Evolutionary conservation across 2,113 vertebrate genomes (phyloP).

Genomic region (Maccullochella peelii): DNA sequence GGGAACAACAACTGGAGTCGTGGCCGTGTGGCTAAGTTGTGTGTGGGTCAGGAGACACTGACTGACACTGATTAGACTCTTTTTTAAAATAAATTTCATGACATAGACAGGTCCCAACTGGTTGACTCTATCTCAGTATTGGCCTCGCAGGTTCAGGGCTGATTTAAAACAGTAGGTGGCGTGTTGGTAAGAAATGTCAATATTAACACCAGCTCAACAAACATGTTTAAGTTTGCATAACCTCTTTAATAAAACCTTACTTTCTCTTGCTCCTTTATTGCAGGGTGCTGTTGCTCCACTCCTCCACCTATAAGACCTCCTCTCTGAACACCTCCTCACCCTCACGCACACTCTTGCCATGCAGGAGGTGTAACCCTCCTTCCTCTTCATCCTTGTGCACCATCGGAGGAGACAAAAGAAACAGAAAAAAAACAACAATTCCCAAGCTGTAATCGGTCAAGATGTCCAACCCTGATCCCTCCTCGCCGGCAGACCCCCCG

Average conservation of each 20-base stretch:
- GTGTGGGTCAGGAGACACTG: no score
- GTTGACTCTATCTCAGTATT: no score
- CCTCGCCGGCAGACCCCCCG: conserved; percentile 80
- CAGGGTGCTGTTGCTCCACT: conserved; percentile 14
- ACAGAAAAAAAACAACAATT: not conserved
- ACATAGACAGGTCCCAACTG: no score
- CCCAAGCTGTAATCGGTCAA: conserved; percentile 23
- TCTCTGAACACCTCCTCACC: not conserved
- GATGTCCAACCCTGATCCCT: conserved; percentile 90
- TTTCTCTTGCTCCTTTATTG: conserved; percentile 2
- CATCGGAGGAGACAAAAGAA: conserved; percentile 32
- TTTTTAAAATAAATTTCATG: no score
- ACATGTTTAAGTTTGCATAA: no score
- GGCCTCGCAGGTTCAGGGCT: no score
- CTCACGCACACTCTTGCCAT: conserved; percentile 51
- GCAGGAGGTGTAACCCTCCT: conserved; percentile 71
- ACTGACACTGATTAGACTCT: no score
- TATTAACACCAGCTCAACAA: no score
- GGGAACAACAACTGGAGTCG: no score
- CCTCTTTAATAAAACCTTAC: not conserved
- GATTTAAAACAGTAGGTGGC: no score
- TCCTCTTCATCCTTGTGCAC: conserved; percentile 22
- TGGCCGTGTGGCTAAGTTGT: no score
- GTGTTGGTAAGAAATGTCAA: no score
- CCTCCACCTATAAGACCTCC: conserved; percentile 8